phyloP scores from a whole-genome alignment of 2,797 vertebrate species.

The Tiaroga cobitis region DNA sequence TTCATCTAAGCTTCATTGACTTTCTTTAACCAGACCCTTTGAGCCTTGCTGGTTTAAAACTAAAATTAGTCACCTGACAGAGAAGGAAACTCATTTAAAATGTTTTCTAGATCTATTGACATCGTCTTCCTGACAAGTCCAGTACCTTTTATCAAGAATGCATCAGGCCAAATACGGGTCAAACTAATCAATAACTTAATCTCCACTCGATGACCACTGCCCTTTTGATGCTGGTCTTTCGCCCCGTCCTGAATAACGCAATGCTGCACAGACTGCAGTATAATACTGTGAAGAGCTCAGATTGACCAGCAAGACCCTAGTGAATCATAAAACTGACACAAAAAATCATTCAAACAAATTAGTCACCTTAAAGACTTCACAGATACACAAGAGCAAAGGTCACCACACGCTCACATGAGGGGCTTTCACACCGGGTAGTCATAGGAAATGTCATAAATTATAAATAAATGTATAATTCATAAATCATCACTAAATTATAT shows the following conservation, averaged over 20 bases:
- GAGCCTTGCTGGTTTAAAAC: not conserved
- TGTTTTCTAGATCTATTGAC: constrained; percentile 3
- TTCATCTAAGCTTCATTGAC: not conserved
- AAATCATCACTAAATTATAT: no score
- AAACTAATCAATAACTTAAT: constrained; percentile 24
- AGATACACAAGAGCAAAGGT: not conserved
- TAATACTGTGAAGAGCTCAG: not conserved
- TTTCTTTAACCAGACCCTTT: constrained; percentile 3
- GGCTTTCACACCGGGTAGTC: no score
- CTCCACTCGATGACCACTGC: not conserved
- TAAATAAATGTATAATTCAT: no score
- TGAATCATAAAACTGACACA: not conserved
- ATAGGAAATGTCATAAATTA: no score
- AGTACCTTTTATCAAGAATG: not conserved
- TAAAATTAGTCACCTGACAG: not conserved
- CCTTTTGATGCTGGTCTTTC: not conserved
- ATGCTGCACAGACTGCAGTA: not conserved
- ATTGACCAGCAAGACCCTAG: not conserved
- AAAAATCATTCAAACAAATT: not conserved
- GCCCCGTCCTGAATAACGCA: not conserved
- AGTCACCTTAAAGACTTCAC: not conserved
- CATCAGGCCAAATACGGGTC: not conserved
- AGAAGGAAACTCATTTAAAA: not conserved
- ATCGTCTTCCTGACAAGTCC: constrained; percentile 2
- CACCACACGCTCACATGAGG: not conserved